phyloP scores from a whole-genome alignment of 2,888 invertebrate species.

The Tinea semifulvella region DNA sequence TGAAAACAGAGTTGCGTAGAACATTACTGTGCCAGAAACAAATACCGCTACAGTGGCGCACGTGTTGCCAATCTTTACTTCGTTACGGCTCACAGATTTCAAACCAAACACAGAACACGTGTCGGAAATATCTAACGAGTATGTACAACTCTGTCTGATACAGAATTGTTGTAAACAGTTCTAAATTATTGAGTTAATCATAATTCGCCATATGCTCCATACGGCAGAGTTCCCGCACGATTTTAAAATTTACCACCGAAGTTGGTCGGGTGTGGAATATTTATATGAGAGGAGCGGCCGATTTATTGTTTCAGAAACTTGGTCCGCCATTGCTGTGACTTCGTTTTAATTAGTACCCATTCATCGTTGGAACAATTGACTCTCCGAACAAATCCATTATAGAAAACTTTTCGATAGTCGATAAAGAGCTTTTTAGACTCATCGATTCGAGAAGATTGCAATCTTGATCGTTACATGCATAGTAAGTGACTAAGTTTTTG shows the following conservation, averaged over 20 bases:
- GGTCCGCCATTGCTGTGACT: conserved; percentile 58
- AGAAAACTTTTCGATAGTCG: conserved; percentile 63
- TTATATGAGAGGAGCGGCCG: conserved; percentile 55
- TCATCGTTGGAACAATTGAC: conserved; percentile 62
- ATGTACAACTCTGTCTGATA: background rate
- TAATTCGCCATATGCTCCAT: background rate
- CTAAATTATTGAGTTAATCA: conserved; percentile 1
- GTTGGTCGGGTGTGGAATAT: conserved; percentile 48
- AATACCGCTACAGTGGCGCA: conserved; percentile 27
- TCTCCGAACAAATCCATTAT: conserved; percentile 63
- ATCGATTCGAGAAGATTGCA: conserved; percentile 3
- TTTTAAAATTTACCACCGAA: conserved; percentile 59
- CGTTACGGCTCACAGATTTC: conserved; percentile 30
- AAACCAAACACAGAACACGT: too few relatives aligned
- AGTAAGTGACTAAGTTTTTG: conserved; percentile 1
- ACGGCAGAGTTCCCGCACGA: conserved; percentile 34
- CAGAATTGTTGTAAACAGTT: background rate
- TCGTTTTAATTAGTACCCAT: conserved; percentile 68
- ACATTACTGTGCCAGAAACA: conserved; percentile 11
- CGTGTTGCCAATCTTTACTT: conserved; percentile 56
- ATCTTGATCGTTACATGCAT: background rate
- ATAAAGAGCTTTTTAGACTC: conserved; percentile 13
- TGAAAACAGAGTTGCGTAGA: conserved; percentile 14
- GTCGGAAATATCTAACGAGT: too few relatives aligned
- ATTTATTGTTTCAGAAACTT: conserved; percentile 61